These are phyloP conservation scores for Pachyramphus minor DNA, from an alignment of 2,113 vertebrate species.

Conservation along the genomic window DNA sequence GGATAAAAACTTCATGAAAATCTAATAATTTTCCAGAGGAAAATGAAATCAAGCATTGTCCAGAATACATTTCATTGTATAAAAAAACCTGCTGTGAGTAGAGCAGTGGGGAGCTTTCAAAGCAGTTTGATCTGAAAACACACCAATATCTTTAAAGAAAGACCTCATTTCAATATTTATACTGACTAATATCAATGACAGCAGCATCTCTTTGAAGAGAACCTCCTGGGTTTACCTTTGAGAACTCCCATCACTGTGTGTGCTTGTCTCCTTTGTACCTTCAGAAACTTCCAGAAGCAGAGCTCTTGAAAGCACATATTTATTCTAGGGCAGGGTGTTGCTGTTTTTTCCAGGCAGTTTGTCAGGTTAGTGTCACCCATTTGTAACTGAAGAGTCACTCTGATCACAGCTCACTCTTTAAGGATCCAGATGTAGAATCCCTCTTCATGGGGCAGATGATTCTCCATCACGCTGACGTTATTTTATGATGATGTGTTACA, in stretches of 20 bases:
- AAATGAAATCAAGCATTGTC: not conserved
- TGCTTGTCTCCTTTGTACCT: not conserved
- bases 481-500: not conserved
- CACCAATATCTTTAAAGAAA: not conserved
- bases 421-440: not conserved
- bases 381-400: not conserved
- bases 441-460: not conserved
- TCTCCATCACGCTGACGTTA: not conserved
- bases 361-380: not conserved
- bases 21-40: not conserved
- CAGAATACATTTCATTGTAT: not conserved
- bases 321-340: not conserved
- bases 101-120: not conserved
- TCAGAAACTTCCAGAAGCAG: not conserved
- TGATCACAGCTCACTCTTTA: not conserved
- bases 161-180: not conserved
- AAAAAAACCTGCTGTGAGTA: not conserved
- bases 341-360: not conserved
- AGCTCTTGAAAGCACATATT: not conserved
- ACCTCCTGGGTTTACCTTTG: not conserved
- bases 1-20: not conserved
- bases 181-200: not conserved
- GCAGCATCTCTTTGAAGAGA: not conserved
- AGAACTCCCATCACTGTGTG: rapidly evolving
- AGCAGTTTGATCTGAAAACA: not conserved